Base-by-base conservation (phyloP, 2,113 vertebrate genomes). In the Spheniscus mendiculus region DNA sequence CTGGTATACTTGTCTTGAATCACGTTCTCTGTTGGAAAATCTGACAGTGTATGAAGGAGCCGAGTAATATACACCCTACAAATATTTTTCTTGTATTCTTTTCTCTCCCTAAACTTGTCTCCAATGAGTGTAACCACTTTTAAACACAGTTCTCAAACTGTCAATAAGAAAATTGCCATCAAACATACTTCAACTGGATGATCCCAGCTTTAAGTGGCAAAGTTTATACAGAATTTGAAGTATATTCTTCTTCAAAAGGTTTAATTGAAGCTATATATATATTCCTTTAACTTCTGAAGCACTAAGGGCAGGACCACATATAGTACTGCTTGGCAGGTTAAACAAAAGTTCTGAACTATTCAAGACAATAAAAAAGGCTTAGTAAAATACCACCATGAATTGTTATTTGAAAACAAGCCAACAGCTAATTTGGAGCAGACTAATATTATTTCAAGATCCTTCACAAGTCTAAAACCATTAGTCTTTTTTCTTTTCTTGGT, bases 391-490 rank as follows among this genome's bases (percentile, higher is more conserved):
- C 73, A 95, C 55, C 85, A 95, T 97, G 97, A 98, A 94, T 97
- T 96, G 97, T 42, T 84, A 85, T 76, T 83, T 98, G 97, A 98
- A 95, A 95, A 93, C 27, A 92, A 92, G 97, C 97, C 97, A 98
- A 87, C 69, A 91, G 58, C 62, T 97, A 91, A 95, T 96, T 91
- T 95, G 73, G 84, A 97, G 65, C 90, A 97, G 90, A 82, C 76
- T 93, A 95, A 94, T 90, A 93, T 87, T 94, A 96, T 93, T 94
- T 93, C 94, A 93, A 94, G 95, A 95, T 89, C 86, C 72, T 93
- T 94, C 93, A 93, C 58, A 92, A 92, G 87, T 83, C 88, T 89
- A 91, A 95, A 95, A 89, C 69, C 69, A 88, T 97, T 95, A 94
- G 71, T 40, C 67, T 92, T 92, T 86, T 89, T 92, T 85, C 84